phyloP scores from a whole-genome alignment of 2,888 invertebrate species.

The Polyommatus icarus region DNA sequence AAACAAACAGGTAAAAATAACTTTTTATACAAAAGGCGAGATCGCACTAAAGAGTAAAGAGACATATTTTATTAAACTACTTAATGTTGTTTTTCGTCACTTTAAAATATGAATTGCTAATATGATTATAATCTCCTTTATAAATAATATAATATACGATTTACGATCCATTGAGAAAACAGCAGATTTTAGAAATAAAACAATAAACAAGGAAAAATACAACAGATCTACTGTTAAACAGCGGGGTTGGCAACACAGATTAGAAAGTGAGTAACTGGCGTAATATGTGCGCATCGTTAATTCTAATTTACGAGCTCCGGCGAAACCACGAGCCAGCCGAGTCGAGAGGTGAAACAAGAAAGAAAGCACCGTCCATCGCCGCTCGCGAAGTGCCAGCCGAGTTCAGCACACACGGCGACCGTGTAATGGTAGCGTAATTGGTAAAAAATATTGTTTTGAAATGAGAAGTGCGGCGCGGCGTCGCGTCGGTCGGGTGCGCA shows the following conservation, averaged over 20 bases:
- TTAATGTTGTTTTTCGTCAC: too few relatives aligned
- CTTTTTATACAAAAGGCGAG: too few relatives aligned
- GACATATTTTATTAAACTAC: too few relatives aligned
- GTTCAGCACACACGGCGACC: constrained; percentile 49
- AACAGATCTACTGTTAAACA: too few relatives aligned
- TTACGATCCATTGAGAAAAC: too few relatives aligned
- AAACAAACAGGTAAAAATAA: too few relatives aligned
- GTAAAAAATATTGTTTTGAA: constrained; percentile 67
- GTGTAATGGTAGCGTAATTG: constrained; percentile 62
- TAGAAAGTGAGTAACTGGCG: constrained; percentile 38
- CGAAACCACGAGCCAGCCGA: constrained; percentile 57
- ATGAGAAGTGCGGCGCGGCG: constrained; percentile 70
- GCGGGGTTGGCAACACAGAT: neutral
- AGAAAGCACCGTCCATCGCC: constrained; percentile 57
- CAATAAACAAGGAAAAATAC: too few relatives aligned
- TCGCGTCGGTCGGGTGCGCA: constrained; percentile 79
- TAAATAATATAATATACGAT: too few relatives aligned
- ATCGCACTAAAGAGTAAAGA: too few relatives aligned
- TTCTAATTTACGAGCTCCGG: constrained; percentile 63
- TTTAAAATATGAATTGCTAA: too few relatives aligned
- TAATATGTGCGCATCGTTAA: constrained; percentile 70
- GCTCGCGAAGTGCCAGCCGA: constrained; percentile 49
- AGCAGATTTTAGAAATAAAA: too few relatives aligned
- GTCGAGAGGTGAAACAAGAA: constrained; percentile 43
- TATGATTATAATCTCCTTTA: too few relatives aligned